These are phyloP conservation scores for Piscicola geometra DNA, from an alignment of 2,888 invertebrate species.

Conservation along the genomic window DNA sequence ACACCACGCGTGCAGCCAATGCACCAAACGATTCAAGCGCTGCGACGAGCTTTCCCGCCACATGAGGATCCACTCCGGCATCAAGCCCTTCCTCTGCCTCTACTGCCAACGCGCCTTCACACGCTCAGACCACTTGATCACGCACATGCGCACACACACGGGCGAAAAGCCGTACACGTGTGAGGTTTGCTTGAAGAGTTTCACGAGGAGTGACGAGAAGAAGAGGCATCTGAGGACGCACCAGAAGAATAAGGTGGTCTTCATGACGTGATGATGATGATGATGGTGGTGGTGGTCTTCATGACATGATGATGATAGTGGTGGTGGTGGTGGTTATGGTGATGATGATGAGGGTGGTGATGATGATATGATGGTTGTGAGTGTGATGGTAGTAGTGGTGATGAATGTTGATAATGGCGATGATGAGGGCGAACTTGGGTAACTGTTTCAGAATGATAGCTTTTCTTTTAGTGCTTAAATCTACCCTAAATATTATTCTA, in stretches of 20 bases:
- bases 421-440: too few species aligned
- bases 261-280: too few species aligned
- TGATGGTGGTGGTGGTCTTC: too few species aligned
- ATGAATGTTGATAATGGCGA: too few species aligned
- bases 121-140: constrained; percentile 94
- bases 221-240: constrained; percentile 85
- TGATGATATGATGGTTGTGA: too few species aligned
- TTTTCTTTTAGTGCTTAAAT: too few species aligned
- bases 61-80: constrained; percentile 97
- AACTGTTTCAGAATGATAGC: too few species aligned
- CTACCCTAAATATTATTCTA: too few species aligned
- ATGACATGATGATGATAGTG: too few species aligned
- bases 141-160: constrained; percentile 88
- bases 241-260: neutral
- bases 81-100: constrained; percentile 93
- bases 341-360: too few species aligned
- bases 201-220: constrained; percentile 97
- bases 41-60: constrained; percentile 97
- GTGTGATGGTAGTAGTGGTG: too few species aligned
- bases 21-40: constrained; percentile 91
- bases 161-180: constrained; percentile 95
- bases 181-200: constrained; percentile 94
- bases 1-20: constrained; percentile 60
- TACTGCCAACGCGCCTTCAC: constrained; percentile 97
- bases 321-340: too few species aligned